Evolutionary conservation across 2,113 vertebrate genomes (phyloP).

Genomic region (Beaufortia kweichowensis): DNA sequence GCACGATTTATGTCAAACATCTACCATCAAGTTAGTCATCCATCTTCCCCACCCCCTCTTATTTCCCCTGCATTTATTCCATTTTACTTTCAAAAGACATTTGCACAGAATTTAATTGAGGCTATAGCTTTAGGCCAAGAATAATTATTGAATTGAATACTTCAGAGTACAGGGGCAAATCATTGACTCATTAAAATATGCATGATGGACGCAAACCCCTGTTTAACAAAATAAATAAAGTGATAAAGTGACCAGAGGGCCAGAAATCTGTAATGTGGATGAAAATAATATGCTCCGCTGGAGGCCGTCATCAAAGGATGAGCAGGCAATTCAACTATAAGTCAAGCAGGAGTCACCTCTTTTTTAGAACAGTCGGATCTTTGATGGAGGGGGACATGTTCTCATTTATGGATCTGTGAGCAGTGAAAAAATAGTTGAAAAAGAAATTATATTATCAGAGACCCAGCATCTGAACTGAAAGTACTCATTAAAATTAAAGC

Average conservation of each 20-base stretch:
- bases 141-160: slow-evolving; percentile 60
- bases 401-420: slow-evolving; percentile 33
- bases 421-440: slow-evolving; percentile 35
- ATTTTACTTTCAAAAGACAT: slow-evolving; percentile 48
- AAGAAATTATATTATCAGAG: slow-evolving; percentile 55
- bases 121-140: slow-evolving; percentile 62
- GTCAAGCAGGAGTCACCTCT: slow-evolving; percentile 20
- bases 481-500: slow-evolving; percentile 78
- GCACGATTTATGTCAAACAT: slow-evolving; percentile 70
- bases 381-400: slow-evolving; percentile 29
- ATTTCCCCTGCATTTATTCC: slow-evolving; percentile 36
- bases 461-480: slow-evolving; percentile 54
- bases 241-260: slow-evolving; percentile 43
- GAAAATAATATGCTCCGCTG: slow-evolving; percentile 58
- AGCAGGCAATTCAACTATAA: background rate
- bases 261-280: slow-evolving; percentile 16
- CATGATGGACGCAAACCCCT: slow-evolving; percentile 55
- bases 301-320: background rate
- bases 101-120: slow-evolving; percentile 64
- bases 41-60: slow-evolving; percentile 13
- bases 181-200: slow-evolving; percentile 69
- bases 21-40: slow-evolving; percentile 59
- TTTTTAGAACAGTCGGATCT: background rate
- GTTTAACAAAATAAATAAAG: slow-evolving; percentile 42
- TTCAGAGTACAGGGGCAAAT: slow-evolving; percentile 49